phyloP scores from a whole-genome alignment of 2,113 vertebrate genomes.

The mouse (Mus musculus) region DNA sequence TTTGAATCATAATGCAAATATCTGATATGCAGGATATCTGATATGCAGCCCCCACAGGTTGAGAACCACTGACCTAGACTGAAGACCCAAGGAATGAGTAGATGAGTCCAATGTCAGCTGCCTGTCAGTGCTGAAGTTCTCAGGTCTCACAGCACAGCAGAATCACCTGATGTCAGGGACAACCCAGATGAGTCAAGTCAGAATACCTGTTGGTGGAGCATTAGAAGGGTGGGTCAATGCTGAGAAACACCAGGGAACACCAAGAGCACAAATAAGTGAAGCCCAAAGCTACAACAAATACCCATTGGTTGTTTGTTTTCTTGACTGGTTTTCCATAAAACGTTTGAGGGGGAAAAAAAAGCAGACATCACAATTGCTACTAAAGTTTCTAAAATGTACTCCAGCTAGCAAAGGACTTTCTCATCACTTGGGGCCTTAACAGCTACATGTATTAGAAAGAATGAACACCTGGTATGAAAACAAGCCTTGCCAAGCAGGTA shows the following conservation, averaged over 20 bases:
- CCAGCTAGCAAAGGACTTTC: neutral
- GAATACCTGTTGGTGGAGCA: neutral
- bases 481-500: neutral
- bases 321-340: neutral
- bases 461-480: neutral
- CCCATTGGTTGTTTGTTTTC: neutral
- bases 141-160: neutral
- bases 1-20: neutral
- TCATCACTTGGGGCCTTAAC: neutral
- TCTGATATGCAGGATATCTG: neutral
- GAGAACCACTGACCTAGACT: neutral
- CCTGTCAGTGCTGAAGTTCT: neutral
- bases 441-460: slow-evolving; percentile 15
- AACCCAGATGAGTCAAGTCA: neutral
- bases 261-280: neutral
- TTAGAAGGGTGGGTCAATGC: neutral
- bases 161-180: neutral
- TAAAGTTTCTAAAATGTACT: neutral
- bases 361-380: neutral
- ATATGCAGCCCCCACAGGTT: neutral
- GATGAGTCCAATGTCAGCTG: neutral
- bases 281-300: slow-evolving; percentile 1
- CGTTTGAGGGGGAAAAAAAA: neutral
- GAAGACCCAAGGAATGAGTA: neutral
- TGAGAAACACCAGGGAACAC: neutral